Conservation (phyloP, 2,113 vertebrate species). For the Talpa occidentalis region DNA sequence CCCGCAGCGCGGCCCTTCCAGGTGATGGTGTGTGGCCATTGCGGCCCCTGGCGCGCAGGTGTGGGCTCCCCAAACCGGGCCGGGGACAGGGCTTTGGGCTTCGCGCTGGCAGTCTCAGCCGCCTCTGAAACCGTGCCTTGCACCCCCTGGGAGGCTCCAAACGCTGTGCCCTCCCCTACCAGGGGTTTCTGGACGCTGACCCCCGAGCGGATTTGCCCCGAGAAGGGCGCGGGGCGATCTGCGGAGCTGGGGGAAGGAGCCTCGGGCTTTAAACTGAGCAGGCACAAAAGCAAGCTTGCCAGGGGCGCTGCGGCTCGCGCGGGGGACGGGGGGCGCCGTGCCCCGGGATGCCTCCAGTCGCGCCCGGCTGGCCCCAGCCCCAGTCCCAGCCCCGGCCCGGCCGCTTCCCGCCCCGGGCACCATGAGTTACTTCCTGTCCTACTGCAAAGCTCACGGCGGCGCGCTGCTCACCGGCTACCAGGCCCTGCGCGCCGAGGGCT, state of each 20-base stretch:
- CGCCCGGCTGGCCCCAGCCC: not conserved
- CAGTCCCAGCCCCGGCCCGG: not conserved
- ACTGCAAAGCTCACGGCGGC: constrained; percentile 91
- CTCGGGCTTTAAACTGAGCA: constrained; percentile 34
- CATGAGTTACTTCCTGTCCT: constrained; percentile 95
- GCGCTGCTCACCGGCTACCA: constrained; percentile 92
- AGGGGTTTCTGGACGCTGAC: constrained; percentile 1
- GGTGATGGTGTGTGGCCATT: constrained; percentile 70
- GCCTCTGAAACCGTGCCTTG: not conserved
- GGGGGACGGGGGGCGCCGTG: not conserved
- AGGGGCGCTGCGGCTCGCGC: not conserved
- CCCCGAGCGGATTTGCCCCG: not conserved
- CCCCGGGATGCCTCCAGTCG: constrained; percentile 38
- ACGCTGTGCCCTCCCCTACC: not conserved
- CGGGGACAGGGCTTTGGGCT: not conserved
- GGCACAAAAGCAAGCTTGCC: constrained; percentile 8
- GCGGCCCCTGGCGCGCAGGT: constrained; percentile 48
- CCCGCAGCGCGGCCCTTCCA: constrained; percentile 49
- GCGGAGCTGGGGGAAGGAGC: not conserved
- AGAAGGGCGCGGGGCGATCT: not conserved
- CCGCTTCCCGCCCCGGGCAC: constrained; percentile 77
- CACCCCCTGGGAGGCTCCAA: not conserved
- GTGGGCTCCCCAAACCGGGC: constrained; percentile 44
- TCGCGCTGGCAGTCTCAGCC: not conserved
- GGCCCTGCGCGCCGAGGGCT: constrained; percentile 89